phyloP scores from a whole-genome alignment of 2,888 invertebrate genomes.

The Escarpia spicata region DNA sequence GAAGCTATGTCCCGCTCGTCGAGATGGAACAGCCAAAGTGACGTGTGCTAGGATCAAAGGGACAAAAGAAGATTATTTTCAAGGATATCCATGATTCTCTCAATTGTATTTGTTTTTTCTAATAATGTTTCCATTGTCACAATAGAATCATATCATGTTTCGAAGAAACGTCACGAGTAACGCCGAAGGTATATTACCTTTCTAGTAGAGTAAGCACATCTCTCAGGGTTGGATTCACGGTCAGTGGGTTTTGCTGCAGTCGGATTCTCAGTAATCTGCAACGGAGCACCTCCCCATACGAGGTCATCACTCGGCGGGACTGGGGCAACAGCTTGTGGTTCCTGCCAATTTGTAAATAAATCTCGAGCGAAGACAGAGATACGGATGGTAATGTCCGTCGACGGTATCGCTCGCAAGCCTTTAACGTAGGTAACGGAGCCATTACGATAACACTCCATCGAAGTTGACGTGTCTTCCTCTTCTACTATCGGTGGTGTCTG shows the following conservation, averaged over 20 bases:
- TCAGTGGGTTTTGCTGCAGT: background rate
- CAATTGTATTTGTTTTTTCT: background rate
- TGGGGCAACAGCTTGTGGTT: background rate
- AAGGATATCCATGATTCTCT: background rate
- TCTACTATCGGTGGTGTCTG: background rate
- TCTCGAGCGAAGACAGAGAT: background rate
- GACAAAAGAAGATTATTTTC: background rate
- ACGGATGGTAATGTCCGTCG: background rate
- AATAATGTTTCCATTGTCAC: background rate
- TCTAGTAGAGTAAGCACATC: background rate
- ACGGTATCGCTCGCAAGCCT: background rate
- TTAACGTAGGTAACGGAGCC: background rate
- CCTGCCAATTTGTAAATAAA: background rate
- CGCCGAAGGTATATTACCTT: background rate
- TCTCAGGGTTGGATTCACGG: background rate
- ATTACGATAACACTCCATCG: background rate
- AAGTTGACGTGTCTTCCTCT: background rate
- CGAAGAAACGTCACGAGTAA: background rate
- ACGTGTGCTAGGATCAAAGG: no score
- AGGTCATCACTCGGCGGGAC: constrained; percentile 10
- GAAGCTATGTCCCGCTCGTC: no score
- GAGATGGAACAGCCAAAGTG: no score
- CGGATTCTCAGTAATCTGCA: background rate
- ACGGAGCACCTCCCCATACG: background rate
- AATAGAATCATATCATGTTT: background rate